Evolutionary conservation across 2,888 invertebrate species (phyloP).

Genomic region (Kryphioiulus occultus): DNA sequence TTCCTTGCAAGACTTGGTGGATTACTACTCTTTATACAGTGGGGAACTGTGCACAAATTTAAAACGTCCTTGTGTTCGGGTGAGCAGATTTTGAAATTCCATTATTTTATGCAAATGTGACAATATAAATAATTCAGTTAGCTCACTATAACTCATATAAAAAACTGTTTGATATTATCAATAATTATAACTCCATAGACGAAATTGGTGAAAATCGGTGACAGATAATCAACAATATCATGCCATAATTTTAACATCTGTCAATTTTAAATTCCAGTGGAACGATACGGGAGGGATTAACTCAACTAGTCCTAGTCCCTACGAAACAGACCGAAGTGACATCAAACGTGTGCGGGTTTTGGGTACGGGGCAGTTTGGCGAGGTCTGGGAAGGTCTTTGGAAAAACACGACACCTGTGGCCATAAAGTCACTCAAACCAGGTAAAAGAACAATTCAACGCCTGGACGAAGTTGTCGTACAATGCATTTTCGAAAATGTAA

Average conservation of each 20-base stretch:
- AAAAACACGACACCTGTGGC: conserved; percentile 99
- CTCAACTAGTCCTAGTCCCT: conserved; percentile 69
- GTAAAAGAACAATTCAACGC: not conserved
- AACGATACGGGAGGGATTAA: not conserved
- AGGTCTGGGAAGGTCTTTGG: conserved; percentile 99
- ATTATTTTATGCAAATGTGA: not conserved
- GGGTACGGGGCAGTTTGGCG: conserved; percentile 99
- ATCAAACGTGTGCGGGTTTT: conserved; percentile 95
- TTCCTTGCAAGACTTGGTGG: conserved; percentile 87
- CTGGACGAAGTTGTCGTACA: not conserved
- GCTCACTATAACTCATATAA: no score
- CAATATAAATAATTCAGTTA: no score
- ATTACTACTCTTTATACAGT: conserved; percentile 96
- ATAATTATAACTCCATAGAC: no score
- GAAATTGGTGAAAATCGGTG: no score
- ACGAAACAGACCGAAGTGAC: conserved; percentile 98
- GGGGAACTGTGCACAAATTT: conserved; percentile 98
- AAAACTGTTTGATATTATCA: no score
- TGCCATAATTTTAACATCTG: no score
- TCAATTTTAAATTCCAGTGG: not conserved
- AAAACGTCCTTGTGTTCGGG: conserved; percentile 61
- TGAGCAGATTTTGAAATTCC: not conserved
- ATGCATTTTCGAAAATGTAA: not conserved
- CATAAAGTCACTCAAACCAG: conserved; percentile 72
- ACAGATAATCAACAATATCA: no score